Evolutionary conservation across 2,113 vertebrate genomes (phyloP).

Genomic region (Rana temporaria): DNA sequence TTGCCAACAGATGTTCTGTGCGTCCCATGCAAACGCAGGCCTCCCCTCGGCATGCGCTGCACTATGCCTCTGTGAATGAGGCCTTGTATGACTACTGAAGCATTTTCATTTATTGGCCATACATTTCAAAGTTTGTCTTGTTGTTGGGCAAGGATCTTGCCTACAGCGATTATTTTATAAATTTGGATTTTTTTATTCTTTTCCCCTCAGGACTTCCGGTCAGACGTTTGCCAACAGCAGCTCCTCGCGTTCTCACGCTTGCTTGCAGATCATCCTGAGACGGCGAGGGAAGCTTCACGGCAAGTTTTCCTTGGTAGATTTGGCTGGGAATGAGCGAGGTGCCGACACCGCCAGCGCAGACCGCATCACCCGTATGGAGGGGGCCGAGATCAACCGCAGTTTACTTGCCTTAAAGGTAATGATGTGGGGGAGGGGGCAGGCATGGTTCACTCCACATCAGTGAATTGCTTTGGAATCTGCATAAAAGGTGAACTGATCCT

Average conservation of each 20-base stretch:
- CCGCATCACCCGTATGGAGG: constrained; percentile 89
- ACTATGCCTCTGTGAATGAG: too few species aligned
- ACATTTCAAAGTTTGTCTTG: neutral
- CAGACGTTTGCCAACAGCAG: constrained; percentile 94
- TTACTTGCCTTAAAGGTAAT: constrained; percentile 93
- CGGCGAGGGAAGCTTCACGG: constrained; percentile 79
- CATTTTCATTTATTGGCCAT: neutral
- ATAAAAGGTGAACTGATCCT: too few species aligned
- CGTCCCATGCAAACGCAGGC: too few species aligned
- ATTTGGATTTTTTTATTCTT: neutral
- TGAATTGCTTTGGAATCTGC: neutral
- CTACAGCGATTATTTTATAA: neutral
- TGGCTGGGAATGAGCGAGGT: constrained; percentile 97
- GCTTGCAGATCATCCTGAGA: constrained; percentile 92
- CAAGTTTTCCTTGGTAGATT: constrained; percentile 94
- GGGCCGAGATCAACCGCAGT: constrained; percentile 95
- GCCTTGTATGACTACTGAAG: too few species aligned
- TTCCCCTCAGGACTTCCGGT: constrained; percentile 85
- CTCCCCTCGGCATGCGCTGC: too few species aligned
- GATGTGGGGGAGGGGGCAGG: too few species aligned
- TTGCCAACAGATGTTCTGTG: too few species aligned
- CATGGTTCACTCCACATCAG: too few species aligned
- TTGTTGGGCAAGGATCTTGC: too few species aligned
- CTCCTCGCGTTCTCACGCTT: constrained; percentile 93
- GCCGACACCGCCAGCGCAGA: constrained; percentile 88